Conservation (phyloP, 2,797 vertebrate genomes). For the Rhinophrynus dorsalis region DNA sequence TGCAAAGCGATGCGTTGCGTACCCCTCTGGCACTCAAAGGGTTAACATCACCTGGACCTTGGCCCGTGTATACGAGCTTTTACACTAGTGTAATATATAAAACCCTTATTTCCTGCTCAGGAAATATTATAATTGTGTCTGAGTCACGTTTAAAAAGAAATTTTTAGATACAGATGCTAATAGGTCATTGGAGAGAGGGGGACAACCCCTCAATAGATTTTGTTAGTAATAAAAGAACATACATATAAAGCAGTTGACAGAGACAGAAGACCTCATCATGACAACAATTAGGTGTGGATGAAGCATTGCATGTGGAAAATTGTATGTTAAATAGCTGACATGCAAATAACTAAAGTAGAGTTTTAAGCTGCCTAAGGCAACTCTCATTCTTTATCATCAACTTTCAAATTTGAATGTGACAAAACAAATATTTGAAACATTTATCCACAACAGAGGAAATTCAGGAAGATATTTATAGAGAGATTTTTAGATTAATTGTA, state of each 20-base stretch:
- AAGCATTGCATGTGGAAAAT: conserved; percentile 37
- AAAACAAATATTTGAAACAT: conserved; percentile 34
- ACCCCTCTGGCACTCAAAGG: too few species aligned
- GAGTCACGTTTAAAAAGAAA: conserved; percentile 28
- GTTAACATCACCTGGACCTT: too few species aligned
- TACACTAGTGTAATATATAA: background rate
- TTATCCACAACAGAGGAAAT: conserved; percentile 35
- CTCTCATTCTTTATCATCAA: conserved; percentile 7
- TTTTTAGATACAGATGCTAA: conserved; percentile 26
- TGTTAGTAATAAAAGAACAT: background rate
- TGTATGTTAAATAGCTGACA: conserved; percentile 13
- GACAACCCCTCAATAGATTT: conserved; percentile 15
- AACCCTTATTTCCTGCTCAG: background rate
- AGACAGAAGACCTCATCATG: conserved; percentile 33
- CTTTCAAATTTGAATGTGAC: conserved; percentile 36
- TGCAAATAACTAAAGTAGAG: conserved; percentile 7
- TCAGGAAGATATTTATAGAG: conserved; percentile 43
- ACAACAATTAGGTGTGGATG: conserved; percentile 41
- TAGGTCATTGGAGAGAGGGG: conserved; percentile 29
- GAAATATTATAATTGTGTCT: conserved; percentile 29
- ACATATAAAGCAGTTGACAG: conserved; percentile 27
- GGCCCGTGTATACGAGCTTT: too few species aligned
- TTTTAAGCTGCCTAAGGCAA: background rate
- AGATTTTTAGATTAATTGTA: conserved; percentile 25
- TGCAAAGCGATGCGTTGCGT: too few species aligned